Base-by-base conservation (phyloP, 2,113 vertebrate species). In the Ploceus nigricollis region DNA sequence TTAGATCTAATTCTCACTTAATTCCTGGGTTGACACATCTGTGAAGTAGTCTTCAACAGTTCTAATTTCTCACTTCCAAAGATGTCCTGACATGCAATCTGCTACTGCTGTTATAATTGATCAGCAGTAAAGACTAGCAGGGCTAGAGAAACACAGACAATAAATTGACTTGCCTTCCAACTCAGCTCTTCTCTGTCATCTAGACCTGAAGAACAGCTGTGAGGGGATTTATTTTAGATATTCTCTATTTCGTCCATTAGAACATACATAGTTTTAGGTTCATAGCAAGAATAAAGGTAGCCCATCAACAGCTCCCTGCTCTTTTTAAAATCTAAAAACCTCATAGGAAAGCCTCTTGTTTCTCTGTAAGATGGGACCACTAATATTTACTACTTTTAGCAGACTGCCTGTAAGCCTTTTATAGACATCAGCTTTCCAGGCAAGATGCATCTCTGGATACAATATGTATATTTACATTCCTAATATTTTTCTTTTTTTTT, bases 1-100 rank as follows among this genome's bases (percentile, higher is more conserved):
- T 91, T 83, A 56, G 15, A 28, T 31, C 39, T 50, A 85, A 87
- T 95, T 94, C 69, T 89, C 80, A 85, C 54, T 77, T 89, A 40
- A 75, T 51, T 88, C 58, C 35, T 83, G 51, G 16, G 18, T 27
- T 95, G 56, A 70, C 64, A 86, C 39, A 58, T 37, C 50, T 75
- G 44, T 83, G 60, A 96, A 77, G 27, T 2, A 66, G 63, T 37
- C 73, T 77, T 70, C 85, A 53, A 66, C 30, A 71, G 39, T 27
- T 60, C 44, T 75, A 48, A 75, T 81, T 91, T 94, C 80, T 95
- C 92, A 94, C 56, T 75, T 95, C n/a, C 11, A 68, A 86, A 89
- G 40, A 77, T 48, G 60, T 30, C 60, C 65, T 86, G 82, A 90
- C 80, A 78, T 31, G 48, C 72, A 89, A 37, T 54, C 76, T 92